Evolutionary conservation across 2,888 invertebrate genomes (phyloP).

Genomic region (Perithous albicinctus): DNA sequence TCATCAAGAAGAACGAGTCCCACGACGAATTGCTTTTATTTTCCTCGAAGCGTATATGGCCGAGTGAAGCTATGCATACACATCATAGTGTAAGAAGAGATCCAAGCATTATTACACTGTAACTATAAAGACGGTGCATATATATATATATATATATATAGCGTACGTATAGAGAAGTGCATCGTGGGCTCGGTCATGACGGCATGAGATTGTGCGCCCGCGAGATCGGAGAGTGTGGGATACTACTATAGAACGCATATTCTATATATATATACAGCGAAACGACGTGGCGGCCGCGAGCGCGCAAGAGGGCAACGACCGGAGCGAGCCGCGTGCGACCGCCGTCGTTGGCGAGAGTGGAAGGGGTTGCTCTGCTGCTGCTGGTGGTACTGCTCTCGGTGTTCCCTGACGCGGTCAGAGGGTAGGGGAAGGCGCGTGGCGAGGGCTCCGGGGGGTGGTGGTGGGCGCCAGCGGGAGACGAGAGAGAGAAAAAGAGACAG

Average conservation of each 20-base stretch:
- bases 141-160: neutral
- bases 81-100: conserved; percentile 49
- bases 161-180: conserved; percentile 6
- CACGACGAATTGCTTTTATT: conserved; percentile 73
- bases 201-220: conserved; percentile 69
- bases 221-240: conserved; percentile 74
- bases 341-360: conserved; percentile 63
- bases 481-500: conserved; percentile 40
- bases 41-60: conserved; percentile 68
- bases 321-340: conserved; percentile 82
- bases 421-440: conserved; percentile 72
- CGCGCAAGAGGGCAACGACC: conserved; percentile 82
- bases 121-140: conserved; percentile 18
- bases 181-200: conserved; percentile 71
- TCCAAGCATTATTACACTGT: conserved; percentile 12
- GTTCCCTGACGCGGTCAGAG: conserved; percentile 28
- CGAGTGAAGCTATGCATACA: conserved; percentile 52
- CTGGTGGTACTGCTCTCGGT: conserved; percentile 27
- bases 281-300: conserved; percentile 63
- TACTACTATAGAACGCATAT: conserved; percentile 62
- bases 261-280: conserved; percentile 30
- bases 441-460: conserved; percentile 61
- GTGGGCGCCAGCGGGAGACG: conserved; percentile 46
- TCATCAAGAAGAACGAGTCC: conserved; percentile 35
- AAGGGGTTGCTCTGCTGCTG: conserved; percentile 52